Conservation (phyloP, 2,888 invertebrate species). For the Trissolcus brochymenae region DNA sequence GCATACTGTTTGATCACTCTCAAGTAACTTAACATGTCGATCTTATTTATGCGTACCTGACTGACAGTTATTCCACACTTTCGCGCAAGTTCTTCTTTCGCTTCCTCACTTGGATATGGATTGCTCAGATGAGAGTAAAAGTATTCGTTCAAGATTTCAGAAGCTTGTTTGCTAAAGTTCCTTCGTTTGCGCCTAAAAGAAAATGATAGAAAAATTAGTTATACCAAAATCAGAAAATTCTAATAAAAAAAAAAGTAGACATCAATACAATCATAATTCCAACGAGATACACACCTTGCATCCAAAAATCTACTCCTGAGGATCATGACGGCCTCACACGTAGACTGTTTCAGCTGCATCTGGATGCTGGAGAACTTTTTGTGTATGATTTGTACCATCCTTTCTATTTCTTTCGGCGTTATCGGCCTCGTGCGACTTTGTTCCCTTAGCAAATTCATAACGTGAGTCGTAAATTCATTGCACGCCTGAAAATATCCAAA, state of each 20-base stretch:
- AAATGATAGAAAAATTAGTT: constrained; percentile 26
- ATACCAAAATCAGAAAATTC: constrained; percentile 1
- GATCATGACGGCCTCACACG: constrained; percentile 99
- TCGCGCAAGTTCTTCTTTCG: constrained; percentile 98
- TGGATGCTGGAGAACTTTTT: constrained; percentile 98
- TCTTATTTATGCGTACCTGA: constrained; percentile 80
- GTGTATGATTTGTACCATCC: constrained; percentile 99
- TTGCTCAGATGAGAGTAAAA: constrained; percentile 99
- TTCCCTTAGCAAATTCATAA: constrained; percentile 97
- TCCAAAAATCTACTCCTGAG: constrained; percentile 89
- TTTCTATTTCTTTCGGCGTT: constrained; percentile 98
- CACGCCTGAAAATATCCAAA: constrained; percentile 84
- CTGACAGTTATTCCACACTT: constrained; percentile 99
- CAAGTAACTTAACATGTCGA: constrained; percentile 27
- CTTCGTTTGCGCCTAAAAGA: constrained; percentile 87
- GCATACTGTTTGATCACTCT: constrained; percentile 16
- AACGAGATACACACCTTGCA: constrained; percentile 78
- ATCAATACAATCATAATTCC: not conserved
- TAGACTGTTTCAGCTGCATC: constrained; percentile 99
- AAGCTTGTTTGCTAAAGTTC: constrained; percentile 99
- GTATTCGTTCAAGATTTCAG: constrained; percentile 99
- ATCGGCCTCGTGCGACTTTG: constrained; percentile 98
- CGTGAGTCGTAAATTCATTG: constrained; percentile 99
- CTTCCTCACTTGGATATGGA: constrained; percentile 99
- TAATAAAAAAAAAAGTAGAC: constrained; percentile 2